Evolutionary conservation across 1,140 invertebrate genomes (phyloP).

Genomic region (Paramacrobiotus metropolitanus): DNA sequence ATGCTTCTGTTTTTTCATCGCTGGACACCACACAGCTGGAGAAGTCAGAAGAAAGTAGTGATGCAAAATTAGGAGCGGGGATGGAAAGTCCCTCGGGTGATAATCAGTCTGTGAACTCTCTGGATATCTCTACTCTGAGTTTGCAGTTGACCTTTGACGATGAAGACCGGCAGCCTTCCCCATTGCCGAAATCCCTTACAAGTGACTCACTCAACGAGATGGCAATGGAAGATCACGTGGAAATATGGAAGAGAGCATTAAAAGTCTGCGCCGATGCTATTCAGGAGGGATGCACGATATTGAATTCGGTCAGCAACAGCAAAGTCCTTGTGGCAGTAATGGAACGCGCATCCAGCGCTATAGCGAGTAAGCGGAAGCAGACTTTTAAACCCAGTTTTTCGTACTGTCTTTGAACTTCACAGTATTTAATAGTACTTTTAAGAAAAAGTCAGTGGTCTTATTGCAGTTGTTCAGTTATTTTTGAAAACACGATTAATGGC

Average conservation of each 20-base stretch:
- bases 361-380: background rate
- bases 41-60: no score
- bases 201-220: background rate
- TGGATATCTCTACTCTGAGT: background rate
- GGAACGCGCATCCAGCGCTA: background rate
- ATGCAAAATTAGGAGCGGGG: no score
- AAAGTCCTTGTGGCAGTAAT: background rate
- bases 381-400: background rate
- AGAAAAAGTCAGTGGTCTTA: no score
- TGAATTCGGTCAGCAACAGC: background rate
- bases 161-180: background rate
- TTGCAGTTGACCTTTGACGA: background rate
- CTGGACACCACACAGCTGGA: no score
- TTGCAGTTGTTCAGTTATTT: background rate
- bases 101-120: background rate
- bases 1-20: no score
- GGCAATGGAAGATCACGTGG: background rate
- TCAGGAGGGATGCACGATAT: background rate
- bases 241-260: background rate
- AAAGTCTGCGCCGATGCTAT: background rate
- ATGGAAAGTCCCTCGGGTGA: background rate
- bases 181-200: background rate
- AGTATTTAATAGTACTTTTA: background rate
- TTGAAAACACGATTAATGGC: background rate
- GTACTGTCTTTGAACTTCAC: background rate